A percentile compares a stretch with the other conserved stretches of the same genome.
Conservation (phyloP, 2,888 invertebrate species). For the Aradus depressus region DNA sequence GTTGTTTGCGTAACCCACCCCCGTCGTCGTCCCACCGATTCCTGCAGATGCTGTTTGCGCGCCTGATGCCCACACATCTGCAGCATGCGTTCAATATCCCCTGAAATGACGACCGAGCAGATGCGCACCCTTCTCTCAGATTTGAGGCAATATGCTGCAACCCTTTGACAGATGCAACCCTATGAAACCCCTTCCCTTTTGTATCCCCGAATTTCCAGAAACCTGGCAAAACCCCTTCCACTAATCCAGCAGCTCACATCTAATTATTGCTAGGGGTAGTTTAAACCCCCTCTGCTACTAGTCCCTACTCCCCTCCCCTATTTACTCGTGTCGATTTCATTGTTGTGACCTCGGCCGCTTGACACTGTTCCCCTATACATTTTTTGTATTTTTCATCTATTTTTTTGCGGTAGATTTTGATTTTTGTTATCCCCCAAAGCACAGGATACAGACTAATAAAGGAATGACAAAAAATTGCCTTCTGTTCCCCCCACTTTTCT, state of each 20-base stretch:
- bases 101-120: constrained; percentile 9
- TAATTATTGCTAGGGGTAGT: constrained; percentile 11
- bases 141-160: constrained; percentile 16
- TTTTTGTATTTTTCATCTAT: no score
- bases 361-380: constrained; percentile 7
- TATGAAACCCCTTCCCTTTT: not conserved
- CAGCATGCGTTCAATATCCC: no score
- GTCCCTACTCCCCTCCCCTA: constrained; percentile 1
- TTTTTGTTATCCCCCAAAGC: constrained; percentile 8
- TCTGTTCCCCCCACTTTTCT: constrained; percentile 9
- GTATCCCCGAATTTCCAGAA: constrained; percentile 18
- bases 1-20: no score
- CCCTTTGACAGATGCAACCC: constrained; percentile 18
- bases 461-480: constrained; percentile 9
- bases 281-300: not conserved
- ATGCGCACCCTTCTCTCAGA: constrained; percentile 5
- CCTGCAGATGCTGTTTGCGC: constrained; percentile 17
- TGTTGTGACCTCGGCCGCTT: constrained; percentile 26
- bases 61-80: constrained; percentile 7
- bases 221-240: constrained; percentile 21
- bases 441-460: not conserved
- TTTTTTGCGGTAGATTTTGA: constrained; percentile 16
- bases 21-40: no score
- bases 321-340: constrained; percentile 23
- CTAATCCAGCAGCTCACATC: constrained; percentile 9